Evolutionary conservation across 2,113 vertebrate species (phyloP).

Genomic region (Geothlypis trichas): DNA sequence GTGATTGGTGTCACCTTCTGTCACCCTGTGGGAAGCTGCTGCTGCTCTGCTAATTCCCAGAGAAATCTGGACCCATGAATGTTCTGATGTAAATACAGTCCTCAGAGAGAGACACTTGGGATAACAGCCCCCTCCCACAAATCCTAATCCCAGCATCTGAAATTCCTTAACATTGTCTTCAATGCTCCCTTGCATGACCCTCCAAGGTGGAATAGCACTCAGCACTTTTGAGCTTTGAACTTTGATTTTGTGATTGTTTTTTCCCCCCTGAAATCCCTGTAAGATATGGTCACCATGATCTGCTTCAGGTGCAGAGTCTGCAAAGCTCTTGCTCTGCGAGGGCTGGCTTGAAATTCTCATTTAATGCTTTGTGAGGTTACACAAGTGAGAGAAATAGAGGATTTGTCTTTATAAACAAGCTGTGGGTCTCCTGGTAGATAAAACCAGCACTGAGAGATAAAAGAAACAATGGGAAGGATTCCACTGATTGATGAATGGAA

Average conservation of each 20-base stretch:
- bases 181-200: background rate
- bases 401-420: no score
- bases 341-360: background rate
- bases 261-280: fast-evolving
- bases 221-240: background rate
- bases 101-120: background rate
- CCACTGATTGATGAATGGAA: no score
- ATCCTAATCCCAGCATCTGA: background rate
- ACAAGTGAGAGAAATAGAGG: background rate
- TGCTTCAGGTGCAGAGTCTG: background rate
- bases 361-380: background rate
- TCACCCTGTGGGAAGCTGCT: background rate
- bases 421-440: no score
- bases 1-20: background rate
- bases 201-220: background rate
- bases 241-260: background rate
- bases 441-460: no score
- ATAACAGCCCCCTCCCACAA: background rate
- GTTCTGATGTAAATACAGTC: background rate
- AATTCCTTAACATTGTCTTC: fast-evolving
- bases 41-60: background rate
- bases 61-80: background rate
- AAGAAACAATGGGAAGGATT: no score
- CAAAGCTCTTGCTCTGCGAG: background rate
- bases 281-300: background rate